Conservation (phyloP, 2,888 invertebrate genomes). For the Amiota minor region DNA sequence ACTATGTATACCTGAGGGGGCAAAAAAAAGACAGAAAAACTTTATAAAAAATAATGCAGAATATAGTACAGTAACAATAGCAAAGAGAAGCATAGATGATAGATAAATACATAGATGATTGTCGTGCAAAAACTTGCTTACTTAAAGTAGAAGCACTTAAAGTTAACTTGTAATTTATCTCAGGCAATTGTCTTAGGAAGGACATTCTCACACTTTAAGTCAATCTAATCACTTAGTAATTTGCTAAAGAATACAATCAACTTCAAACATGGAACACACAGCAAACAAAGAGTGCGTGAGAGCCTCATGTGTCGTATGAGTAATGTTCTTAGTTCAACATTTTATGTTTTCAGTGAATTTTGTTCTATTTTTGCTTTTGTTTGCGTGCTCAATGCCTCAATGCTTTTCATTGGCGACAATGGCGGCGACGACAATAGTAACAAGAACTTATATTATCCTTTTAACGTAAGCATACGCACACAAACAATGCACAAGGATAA, state of each 20-base stretch:
- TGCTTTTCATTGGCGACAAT: constrained; percentile 24
- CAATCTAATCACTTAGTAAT: constrained; percentile 23
- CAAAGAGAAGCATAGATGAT: too few species aligned
- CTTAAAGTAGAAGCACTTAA: too few species aligned
- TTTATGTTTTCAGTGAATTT: not conserved
- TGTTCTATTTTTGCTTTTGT: not conserved
- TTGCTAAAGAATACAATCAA: constrained; percentile 22
- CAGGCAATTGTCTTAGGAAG: too few species aligned
- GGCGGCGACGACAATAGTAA: not conserved
- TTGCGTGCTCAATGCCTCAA: constrained; percentile 53
- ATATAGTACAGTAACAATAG: not conserved
- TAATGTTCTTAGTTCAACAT: not conserved
- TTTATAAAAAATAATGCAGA: not conserved
- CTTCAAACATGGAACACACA: constrained; percentile 10
- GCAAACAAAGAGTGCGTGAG: not conserved
- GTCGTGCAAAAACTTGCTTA: too few species aligned
- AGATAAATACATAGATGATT: too few species aligned
- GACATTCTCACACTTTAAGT: too few species aligned
- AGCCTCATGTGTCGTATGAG: constrained; percentile 1
- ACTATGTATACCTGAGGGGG: too few species aligned
- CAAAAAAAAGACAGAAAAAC: not conserved
- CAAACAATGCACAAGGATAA: constrained; percentile 1
- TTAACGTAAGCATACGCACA: not conserved
- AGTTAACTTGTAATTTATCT: too few species aligned
- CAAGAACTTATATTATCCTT: constrained; percentile 15